Evolutionary conservation across 1,140 invertebrate genomes (phyloP).

Genomic region (Drosophila virilis): DNA sequence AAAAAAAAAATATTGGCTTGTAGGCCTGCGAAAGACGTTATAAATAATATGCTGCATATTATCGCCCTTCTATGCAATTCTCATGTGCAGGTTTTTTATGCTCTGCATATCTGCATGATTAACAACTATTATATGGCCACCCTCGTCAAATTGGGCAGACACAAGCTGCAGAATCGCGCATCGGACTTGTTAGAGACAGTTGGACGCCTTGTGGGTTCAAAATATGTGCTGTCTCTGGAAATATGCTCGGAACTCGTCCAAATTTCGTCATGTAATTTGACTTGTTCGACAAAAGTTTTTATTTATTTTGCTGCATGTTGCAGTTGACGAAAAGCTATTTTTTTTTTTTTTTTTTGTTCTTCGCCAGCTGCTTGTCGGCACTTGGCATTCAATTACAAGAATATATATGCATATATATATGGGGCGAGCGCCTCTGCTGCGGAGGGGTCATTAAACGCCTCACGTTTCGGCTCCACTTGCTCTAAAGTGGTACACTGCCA

Average conservation of each 20-base stretch:
- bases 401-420: constrained; percentile 22
- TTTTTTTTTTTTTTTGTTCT: not conserved
- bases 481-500: constrained; percentile 13
- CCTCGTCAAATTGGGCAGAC: constrained; percentile 12
- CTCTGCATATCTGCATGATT: too few species aligned
- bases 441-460: constrained; percentile 68
- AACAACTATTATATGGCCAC: too few species aligned
- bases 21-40: too few species aligned
- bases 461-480: constrained; percentile 25
- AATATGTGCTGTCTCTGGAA: constrained; percentile 3
- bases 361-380: not conserved
- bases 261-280: too few species aligned
- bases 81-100: too few species aligned
- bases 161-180: constrained; percentile 13
- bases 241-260: too few species aligned
- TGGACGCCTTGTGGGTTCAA: constrained; percentile 32
- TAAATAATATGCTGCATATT: too few species aligned
- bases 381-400: constrained; percentile 49
- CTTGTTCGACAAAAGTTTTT: constrained; percentile 30
- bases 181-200: constrained; percentile 26
- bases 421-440: constrained; percentile 17
- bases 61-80: too few species aligned
- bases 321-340: not conserved
- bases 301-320: constrained; percentile 34
- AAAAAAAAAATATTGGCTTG: too few species aligned